Percentiles rank a stretch among this genome's conserved stretches.
phyloP scores from a whole-genome alignment of 2,797 vertebrate species.

The Propithecus perrieri region DNA sequence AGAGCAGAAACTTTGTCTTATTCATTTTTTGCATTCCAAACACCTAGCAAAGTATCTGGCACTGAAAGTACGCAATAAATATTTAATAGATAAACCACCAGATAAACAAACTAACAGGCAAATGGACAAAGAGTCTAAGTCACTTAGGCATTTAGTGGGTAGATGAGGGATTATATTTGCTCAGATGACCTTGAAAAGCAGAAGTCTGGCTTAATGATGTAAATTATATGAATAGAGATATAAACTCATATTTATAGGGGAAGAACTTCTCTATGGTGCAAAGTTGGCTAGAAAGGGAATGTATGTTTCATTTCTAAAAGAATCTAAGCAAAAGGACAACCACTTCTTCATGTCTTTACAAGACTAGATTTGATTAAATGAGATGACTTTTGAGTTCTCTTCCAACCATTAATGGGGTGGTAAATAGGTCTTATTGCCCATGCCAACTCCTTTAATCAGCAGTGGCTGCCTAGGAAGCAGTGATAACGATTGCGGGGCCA shows the following conservation, averaged over 20 bases:
- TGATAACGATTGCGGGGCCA: not conserved
- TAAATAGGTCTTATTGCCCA: not conserved
- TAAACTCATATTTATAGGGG: not conserved
- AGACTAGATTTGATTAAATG: not conserved
- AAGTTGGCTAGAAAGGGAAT: constrained; percentile 12
- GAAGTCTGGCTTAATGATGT: not conserved
- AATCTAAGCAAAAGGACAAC: not conserved
- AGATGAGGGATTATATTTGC: not conserved
- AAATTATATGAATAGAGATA: constrained; percentile 10
- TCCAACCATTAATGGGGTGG: not conserved
- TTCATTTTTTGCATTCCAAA: not conserved
- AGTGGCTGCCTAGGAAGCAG: not conserved
- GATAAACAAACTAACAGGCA: constrained; percentile 19
- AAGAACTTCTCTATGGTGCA: not conserved
- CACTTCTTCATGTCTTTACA: not conserved
- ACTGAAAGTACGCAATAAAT: not conserved
- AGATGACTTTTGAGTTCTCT: not conserved
- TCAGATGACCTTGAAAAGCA: constrained; percentile 29
- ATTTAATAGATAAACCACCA: constrained; percentile 34
- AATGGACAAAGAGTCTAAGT: constrained; percentile 1
- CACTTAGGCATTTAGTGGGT: not conserved
- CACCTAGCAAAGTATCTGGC: not conserved
- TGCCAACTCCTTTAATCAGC: not conserved
- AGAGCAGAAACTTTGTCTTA: not conserved
- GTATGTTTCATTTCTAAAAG: not conserved